phyloP scores from a whole-genome alignment of 2,797 vertebrate genomes.

The Gila robusta region DNA sequence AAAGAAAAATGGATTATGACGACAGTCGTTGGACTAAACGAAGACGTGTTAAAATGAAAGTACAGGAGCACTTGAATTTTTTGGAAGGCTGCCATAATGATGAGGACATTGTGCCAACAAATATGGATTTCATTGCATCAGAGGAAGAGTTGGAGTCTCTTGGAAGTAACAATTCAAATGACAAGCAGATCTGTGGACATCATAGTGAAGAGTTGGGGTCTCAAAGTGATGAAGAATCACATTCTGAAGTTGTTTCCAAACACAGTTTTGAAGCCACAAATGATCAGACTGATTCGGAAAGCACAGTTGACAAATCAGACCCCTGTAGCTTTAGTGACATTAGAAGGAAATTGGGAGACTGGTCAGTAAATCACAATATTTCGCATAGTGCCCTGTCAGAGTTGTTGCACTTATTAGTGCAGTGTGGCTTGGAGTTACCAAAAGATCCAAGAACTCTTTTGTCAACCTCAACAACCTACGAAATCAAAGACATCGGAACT shows the following conservation, averaged over 20 bases:
- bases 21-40: slow-evolving; percentile 12
- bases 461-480: slow-evolving; percentile 13
- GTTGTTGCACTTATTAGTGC: slow-evolving; percentile 15
- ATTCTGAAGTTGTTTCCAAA: slow-evolving; percentile 17
- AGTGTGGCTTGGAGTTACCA: slow-evolving; percentile 32
- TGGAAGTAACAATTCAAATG: slow-evolving; percentile 30
- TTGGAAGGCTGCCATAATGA: slow-evolving; percentile 6
- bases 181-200: slow-evolving; percentile 3
- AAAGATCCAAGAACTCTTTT: slow-evolving; percentile 44
- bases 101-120: not conserved
- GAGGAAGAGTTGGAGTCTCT: not conserved
- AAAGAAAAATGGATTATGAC: slow-evolving; percentile 35
- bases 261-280: slow-evolving; percentile 1
- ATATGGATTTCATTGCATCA: slow-evolving; percentile 4
- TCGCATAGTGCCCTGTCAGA: slow-evolving; percentile 36
- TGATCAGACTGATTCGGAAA: slow-evolving; percentile 15
- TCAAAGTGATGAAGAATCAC: slow-evolving; percentile 20
- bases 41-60: slow-evolving; percentile 24
- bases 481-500: slow-evolving; percentile 41
- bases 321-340: not conserved
- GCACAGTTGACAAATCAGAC: not conserved
- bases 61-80: slow-evolving; percentile 16
- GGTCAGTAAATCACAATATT: slow-evolving; percentile 39
- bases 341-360: slow-evolving; percentile 33
- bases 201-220: not conserved